These are phyloP conservation scores for Camponotus fellah DNA, from an alignment of 2,888 invertebrate genomes.

Conservation along the genomic window DNA sequence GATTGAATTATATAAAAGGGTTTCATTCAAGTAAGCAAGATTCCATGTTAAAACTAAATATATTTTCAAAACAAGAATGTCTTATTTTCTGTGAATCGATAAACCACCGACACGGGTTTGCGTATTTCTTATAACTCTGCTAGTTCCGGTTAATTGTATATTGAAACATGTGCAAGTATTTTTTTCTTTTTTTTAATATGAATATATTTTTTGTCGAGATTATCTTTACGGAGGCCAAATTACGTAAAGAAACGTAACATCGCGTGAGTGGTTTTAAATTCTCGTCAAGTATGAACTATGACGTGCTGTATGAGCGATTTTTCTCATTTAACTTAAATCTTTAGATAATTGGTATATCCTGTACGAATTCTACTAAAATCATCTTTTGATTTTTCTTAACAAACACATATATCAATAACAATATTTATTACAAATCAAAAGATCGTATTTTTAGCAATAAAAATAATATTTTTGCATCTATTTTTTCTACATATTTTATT, in stretches of 20 bases:
- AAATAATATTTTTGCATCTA: not conserved
- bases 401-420: not conserved
- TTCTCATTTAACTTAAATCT: not conserved
- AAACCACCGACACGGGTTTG: not conserved
- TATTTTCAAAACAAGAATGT: too few species aligned
- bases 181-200: not conserved
- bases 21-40: too few species aligned
- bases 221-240: not conserved
- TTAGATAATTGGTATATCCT: not conserved
- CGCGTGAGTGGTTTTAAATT: not conserved
- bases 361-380: not conserved
- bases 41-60: too few species aligned
- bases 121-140: not conserved
- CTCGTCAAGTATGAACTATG: not conserved
- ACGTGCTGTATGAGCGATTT: not conserved
- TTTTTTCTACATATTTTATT: not conserved
- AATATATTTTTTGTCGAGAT: not conserved
- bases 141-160: not conserved
- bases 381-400: not conserved
- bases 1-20: too few species aligned
- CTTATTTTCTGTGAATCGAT: not conserved
- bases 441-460: too few species aligned
- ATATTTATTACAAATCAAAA: not conserved
- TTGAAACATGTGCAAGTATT: not conserved
- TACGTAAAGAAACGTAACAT: constrained; percentile 17